A percentile compares a stretch with the other conserved stretches of the same genome.
Conservation (phyloP, 2,113 vertebrate species). For the Pelobates fuscus region DNA sequence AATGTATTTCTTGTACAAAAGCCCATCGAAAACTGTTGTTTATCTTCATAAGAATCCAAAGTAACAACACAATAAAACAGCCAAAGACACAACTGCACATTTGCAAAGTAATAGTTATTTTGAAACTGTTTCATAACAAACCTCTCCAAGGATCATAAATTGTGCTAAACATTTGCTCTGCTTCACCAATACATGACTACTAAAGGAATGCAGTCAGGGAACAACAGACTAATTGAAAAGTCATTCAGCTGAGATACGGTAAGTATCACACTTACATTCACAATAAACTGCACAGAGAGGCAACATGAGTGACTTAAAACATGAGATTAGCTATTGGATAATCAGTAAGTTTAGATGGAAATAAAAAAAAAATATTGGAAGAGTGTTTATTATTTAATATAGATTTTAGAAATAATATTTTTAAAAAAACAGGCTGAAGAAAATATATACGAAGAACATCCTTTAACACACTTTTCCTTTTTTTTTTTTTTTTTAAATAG, state of each 20-base stretch:
- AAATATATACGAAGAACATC: slow-evolving; percentile 50
- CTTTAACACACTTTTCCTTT: slow-evolving; percentile 44
- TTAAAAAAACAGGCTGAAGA: slow-evolving; percentile 38
- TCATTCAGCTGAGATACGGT: slow-evolving; percentile 70
- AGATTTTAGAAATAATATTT: slow-evolving; percentile 56
- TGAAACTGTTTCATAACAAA: slow-evolving; percentile 75
- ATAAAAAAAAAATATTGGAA: slow-evolving; percentile 55
- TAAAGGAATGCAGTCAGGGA: slow-evolving; percentile 68
- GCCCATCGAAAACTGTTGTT: too few relatives aligned
- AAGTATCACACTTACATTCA: slow-evolving; percentile 59
- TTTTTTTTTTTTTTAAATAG: slow-evolving; percentile 56
- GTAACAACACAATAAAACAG: slow-evolving; percentile 65
- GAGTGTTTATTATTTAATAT: slow-evolving; percentile 67
- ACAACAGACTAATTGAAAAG: slow-evolving; percentile 76
- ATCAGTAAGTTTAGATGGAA: slow-evolving; percentile 65
- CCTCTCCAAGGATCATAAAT: slow-evolving; percentile 68
- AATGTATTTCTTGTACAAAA: too few relatives aligned
- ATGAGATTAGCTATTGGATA: slow-evolving; percentile 61
- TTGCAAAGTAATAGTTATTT: slow-evolving; percentile 68
- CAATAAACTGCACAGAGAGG: slow-evolving; percentile 63
- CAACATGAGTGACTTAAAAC: slow-evolving; percentile 61
- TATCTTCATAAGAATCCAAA: slow-evolving; percentile 55
- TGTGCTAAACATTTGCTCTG: slow-evolving; percentile 76
- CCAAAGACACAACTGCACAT: slow-evolving; percentile 62
- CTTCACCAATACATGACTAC: slow-evolving; percentile 64